Conservation (phyloP, 1,140 invertebrate species). For the Drosophila murphyi region DNA sequence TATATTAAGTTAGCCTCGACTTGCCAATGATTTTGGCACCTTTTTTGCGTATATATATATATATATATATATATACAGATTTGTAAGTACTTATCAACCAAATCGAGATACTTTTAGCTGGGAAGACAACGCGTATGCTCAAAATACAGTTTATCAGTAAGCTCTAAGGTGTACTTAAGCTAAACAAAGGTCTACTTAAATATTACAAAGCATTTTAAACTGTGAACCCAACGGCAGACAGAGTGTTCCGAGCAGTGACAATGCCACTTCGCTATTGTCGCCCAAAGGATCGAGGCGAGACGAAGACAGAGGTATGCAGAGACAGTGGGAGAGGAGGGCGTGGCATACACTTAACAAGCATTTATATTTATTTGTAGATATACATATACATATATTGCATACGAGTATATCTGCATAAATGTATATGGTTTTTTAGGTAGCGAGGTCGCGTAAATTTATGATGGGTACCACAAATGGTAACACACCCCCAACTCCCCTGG, state of each 20-base stretch:
- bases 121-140: no score
- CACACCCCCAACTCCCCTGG: background rate
- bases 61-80: no score
- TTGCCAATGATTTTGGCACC: no score
- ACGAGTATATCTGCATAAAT: conserved; percentile 16
- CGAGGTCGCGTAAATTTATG: conserved; percentile 63
- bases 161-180: no score
- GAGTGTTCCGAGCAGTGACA: background rate
- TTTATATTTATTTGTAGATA: conserved; percentile 65
- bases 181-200: background rate
- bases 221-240: background rate
- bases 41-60: no score
- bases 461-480: conserved; percentile 42
- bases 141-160: no score
- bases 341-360: conserved; percentile 56
- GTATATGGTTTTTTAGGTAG: background rate
- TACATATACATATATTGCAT: conserved; percentile 11
- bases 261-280: background rate
- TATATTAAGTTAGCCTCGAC: no score
- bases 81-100: no score
- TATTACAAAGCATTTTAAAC: background rate
- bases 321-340: background rate
- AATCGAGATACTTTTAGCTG: background rate
- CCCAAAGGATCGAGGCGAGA: no score
- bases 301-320: conserved; percentile 5